phyloP scores from a whole-genome alignment of 2,113 vertebrate species.

The Lophotis ruficrista region DNA sequence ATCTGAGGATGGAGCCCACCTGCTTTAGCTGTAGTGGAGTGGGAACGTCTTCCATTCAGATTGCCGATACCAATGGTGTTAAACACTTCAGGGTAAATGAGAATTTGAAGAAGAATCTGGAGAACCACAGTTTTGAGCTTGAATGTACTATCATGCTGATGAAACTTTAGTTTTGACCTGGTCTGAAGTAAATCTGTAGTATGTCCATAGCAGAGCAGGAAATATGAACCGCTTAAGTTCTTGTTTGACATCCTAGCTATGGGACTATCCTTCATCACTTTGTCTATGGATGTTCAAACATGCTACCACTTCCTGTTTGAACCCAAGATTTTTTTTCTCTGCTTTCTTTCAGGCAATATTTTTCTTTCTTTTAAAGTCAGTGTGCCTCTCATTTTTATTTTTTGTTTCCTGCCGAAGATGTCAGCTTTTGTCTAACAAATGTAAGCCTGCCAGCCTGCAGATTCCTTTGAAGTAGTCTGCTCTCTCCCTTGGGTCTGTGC shows the following conservation, averaged over 20 bases:
- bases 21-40: background rate
- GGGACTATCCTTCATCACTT: background rate
- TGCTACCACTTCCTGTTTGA: background rate
- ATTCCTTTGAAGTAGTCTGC: background rate
- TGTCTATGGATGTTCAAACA: background rate
- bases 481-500: background rate
- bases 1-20: background rate
- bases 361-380: background rate
- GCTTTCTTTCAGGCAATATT: background rate
- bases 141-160: background rate
- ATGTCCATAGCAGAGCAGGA: background rate
- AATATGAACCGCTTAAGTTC: background rate
- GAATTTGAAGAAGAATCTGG: background rate
- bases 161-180: background rate
- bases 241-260: background rate
- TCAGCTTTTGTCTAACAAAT: background rate
- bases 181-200: background rate
- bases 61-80: background rate
- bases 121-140: background rate
- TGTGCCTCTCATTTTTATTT: background rate
- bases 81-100: background rate
- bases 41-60: background rate
- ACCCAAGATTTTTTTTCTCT: background rate
- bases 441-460: background rate
- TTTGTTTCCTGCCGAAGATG: background rate